These are phyloP conservation scores for Misgurnus anguillicaudatus DNA, from an alignment of 2,113 vertebrate genomes.

Conservation along the genomic window DNA sequence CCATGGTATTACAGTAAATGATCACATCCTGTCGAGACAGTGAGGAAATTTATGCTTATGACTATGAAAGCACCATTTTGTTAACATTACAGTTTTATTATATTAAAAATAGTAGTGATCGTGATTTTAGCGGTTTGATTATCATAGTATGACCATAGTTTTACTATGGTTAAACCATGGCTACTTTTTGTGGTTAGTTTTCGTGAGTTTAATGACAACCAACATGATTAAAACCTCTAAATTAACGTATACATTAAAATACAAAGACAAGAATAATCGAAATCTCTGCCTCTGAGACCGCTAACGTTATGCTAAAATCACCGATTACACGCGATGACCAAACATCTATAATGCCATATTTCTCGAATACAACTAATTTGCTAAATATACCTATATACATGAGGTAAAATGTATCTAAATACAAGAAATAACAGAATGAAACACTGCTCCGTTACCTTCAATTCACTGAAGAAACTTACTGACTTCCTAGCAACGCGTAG, in stretches of 20 bases:
- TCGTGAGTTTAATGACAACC: no score
- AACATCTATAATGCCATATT: not conserved
- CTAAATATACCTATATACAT: not conserved
- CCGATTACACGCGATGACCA: not conserved
- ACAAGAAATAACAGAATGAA: not conserved
- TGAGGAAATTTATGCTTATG: not conserved
- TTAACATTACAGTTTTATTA: no score
- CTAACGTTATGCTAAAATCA: slow-evolving; percentile 8
- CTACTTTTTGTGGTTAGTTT: no score
- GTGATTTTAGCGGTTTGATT: no score
- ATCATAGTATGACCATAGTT: no score
- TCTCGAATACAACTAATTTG: not conserved
- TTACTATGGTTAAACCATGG: no score
- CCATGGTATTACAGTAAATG: slow-evolving; percentile 33
- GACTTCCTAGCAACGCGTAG: slow-evolving; percentile 74
- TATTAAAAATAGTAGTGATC: no score
- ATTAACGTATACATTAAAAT: no score
- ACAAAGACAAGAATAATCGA: no score
- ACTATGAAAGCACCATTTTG: no score
- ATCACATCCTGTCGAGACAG: slow-evolving; percentile 47
- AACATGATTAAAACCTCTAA: no score
- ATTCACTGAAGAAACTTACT: slow-evolving; percentile 16
- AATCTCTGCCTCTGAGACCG: not conserved
- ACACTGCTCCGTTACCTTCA: not conserved
- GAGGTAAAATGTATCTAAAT: not conserved